A percentile compares a stretch with the other conserved stretches of the same genome.
phyloP scores from a whole-genome alignment of 1,140 invertebrate species.

The Caenorhabditis elegans region WBcel235 BX284604.4:7513001-7513500 shows the following conservation, averaged over 20 bases:
- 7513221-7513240: too few species aligned
- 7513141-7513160: too few species aligned
- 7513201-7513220: too few species aligned
- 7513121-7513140: too few species aligned
- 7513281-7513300: conserved; percentile 98
- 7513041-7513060: background rate
- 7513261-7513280: conserved; percentile 94
- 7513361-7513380: conserved; percentile 72
- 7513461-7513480: conserved; percentile 87
- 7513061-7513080: background rate
- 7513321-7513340: background rate
- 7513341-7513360: conserved; percentile 51
- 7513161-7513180: too few species aligned
- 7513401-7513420: conserved; percentile 96
- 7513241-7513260: conserved; percentile 92
- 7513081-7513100: too few species aligned
- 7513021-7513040: background rate
- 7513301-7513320: conserved; percentile 71
- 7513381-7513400: conserved; percentile 83
- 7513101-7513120: too few species aligned
- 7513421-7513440: conserved; percentile 92
- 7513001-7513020: background rate
- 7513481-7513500: conserved; percentile 94
- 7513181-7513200: too few species aligned
- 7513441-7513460: conserved; percentile 74